These are phyloP conservation scores for Alcedo quadribrachys DNA, from an alignment of 2,797 vertebrate genomes.

Conservation along the genomic window DNA sequence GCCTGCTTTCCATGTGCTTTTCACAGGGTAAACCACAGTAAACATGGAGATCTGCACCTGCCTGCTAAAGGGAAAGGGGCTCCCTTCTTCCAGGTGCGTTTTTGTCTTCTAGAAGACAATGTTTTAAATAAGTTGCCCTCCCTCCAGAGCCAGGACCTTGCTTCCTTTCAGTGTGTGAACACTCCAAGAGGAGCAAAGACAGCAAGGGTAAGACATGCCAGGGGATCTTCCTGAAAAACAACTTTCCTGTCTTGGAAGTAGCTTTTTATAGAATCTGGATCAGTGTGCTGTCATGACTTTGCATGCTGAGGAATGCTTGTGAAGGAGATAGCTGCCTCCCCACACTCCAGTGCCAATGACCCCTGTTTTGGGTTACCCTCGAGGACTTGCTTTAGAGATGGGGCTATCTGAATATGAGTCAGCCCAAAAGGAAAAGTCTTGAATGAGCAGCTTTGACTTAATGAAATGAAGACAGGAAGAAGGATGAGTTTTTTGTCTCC, in stretches of 20 bases:
- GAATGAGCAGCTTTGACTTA: background rate
- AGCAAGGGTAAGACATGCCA: background rate
- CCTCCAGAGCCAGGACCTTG: background rate
- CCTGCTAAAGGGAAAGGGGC: background rate
- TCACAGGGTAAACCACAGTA: background rate
- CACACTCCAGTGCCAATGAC: background rate
- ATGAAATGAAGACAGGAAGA: slow-evolving; percentile 26
- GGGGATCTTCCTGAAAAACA: background rate
- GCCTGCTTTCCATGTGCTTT: background rate
- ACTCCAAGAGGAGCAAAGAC: background rate
- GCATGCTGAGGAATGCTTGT: fast-evolving
- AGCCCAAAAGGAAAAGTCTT: background rate
- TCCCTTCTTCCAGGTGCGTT: background rate
- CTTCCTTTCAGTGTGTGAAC: background rate
- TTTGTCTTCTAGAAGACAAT: background rate
- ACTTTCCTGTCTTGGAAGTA: background rate
- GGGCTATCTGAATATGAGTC: background rate
- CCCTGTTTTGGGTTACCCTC: background rate
- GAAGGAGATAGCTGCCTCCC: background rate
- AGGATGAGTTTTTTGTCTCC: background rate
- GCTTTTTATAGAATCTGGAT: background rate
- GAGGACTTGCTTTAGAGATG: background rate
- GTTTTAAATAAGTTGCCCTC: background rate
- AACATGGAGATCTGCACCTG: background rate
- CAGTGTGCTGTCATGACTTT: background rate